These are phyloP conservation scores for Anolis carolinensis DNA, from an alignment of 2,113 vertebrate genomes.

Conservation along the genomic window DNA sequence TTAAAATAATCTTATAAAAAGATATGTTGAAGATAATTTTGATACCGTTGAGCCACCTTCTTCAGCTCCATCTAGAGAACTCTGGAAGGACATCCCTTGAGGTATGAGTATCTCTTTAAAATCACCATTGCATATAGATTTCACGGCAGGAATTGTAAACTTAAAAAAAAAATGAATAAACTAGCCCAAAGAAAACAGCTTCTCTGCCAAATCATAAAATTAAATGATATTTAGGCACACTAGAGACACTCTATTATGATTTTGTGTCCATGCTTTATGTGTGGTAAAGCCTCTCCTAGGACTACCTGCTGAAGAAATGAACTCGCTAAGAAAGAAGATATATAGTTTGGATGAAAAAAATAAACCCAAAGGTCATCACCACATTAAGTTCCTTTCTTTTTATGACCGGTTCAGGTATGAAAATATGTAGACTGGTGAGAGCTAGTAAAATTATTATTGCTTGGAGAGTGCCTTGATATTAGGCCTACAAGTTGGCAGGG, in stretches of 20 bases:
- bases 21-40: too few relatives aligned
- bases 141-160: background rate
- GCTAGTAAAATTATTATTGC: conserved; percentile 36
- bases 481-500: conserved; percentile 8
- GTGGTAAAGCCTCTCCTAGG: conserved; percentile 35
- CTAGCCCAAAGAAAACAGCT: conserved; percentile 35
- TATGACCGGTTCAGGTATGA: conserved; percentile 58
- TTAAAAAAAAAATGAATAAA: conserved; percentile 37
- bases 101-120: background rate
- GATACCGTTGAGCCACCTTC: background rate
- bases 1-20: too few relatives aligned
- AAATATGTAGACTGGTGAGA: conserved; percentile 56
- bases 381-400: conserved; percentile 58
- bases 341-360: conserved; percentile 31
- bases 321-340: conserved; percentile 49
- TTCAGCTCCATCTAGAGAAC: background rate
- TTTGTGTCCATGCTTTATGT: conserved; percentile 29
- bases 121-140: background rate
- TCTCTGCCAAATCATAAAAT: conserved; percentile 38
- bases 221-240: conserved; percentile 17
- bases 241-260: background rate
- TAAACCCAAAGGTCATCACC: conserved; percentile 59
- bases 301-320: conserved; percentile 46
- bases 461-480: conserved; percentile 18
- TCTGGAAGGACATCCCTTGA: background rate